Percentiles rank a stretch among this genome's conserved stretches.
phyloP scores from a whole-genome alignment of 2,797 vertebrate species.

The Typhlichthys eigenmanni region DNA sequence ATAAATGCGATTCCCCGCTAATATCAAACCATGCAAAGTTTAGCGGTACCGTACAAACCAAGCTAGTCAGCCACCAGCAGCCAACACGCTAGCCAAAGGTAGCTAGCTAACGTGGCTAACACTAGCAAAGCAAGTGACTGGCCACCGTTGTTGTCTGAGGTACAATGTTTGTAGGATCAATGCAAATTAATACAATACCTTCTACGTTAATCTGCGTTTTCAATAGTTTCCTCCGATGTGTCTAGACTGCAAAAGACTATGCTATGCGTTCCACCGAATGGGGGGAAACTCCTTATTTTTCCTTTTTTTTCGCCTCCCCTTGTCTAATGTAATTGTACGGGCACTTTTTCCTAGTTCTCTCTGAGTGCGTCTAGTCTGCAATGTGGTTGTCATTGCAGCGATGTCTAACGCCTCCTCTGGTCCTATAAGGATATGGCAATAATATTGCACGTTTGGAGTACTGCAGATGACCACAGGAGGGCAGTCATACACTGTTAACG shows the following conservation, averaged over 20 bases:
- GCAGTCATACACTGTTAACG: constrained; percentile 22
- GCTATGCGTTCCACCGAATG: constrained; percentile 34
- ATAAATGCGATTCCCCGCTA: constrained; percentile 6
- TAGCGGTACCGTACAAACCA: constrained; percentile 4
- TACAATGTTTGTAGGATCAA: neutral
- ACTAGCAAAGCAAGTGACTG: neutral
- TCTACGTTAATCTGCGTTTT: constrained; percentile 32
- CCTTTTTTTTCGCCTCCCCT: constrained; percentile 54
- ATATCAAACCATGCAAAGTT: constrained; percentile 28
- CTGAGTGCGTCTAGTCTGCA: constrained; percentile 35
- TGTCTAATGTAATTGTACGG: constrained; percentile 37
- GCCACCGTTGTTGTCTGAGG: neutral
- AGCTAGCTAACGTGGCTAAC: constrained; percentile 1
- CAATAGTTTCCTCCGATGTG: constrained; percentile 25
- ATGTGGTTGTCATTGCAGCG: constrained; percentile 40
- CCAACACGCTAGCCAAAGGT: neutral
- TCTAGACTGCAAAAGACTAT: constrained; percentile 26
- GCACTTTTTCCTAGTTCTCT: constrained; percentile 56
- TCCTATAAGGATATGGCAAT: constrained; percentile 23
- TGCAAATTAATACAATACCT: constrained; percentile 46
- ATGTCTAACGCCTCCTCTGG: constrained; percentile 48
- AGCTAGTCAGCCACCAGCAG: constrained; percentile 1
- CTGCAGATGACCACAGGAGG: constrained; percentile 16
- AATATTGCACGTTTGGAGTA: neutral
- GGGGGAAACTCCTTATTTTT: constrained; percentile 48